A percentile compares a stretch with the other conserved stretches of the same genome.
Conservation (phyloP, 2,888 invertebrate genomes). For the Metellina segmentata region DNA sequence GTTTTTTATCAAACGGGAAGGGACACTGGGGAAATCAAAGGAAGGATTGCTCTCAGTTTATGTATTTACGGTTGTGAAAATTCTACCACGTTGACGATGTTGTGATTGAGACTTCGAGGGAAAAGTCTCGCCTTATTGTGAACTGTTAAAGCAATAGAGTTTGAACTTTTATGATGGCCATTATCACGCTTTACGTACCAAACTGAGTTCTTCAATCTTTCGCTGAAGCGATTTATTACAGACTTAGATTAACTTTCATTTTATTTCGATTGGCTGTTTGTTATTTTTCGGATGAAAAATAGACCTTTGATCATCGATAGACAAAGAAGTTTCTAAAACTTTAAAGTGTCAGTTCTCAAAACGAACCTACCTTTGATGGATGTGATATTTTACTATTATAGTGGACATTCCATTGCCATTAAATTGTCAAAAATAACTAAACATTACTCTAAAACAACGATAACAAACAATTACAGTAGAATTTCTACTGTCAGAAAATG, state of each 20-base stretch:
- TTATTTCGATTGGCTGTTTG: background rate
- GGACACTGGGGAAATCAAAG: constrained; percentile 45
- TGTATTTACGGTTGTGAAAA: constrained; percentile 44
- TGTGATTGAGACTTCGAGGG: constrained; percentile 3
- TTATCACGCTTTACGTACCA: background rate
- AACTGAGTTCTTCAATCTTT: background rate
- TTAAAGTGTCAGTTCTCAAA: no score
- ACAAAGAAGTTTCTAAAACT: no score
- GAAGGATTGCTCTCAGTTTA: constrained; percentile 38
- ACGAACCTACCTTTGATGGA: no score
- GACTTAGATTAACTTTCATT: background rate
- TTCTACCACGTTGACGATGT: constrained; percentile 21
- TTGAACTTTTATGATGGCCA: background rate
- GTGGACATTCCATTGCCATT: no score
- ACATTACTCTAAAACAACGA: no score
- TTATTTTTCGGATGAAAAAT: background rate
- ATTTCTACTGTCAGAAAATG: no score
- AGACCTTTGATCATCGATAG: no score
- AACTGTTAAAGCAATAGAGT: background rate
- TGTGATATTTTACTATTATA: no score
- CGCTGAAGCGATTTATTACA: background rate
- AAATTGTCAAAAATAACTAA: no score
- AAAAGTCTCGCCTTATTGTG: background rate
- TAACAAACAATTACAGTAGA: no score
- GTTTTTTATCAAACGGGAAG: constrained; percentile 39